A percentile compares a stretch with the other conserved stretches of the same genome.
phyloP scores from a whole-genome alignment of 2,797 vertebrate species.

The Peromyscus eremicus region DNA sequence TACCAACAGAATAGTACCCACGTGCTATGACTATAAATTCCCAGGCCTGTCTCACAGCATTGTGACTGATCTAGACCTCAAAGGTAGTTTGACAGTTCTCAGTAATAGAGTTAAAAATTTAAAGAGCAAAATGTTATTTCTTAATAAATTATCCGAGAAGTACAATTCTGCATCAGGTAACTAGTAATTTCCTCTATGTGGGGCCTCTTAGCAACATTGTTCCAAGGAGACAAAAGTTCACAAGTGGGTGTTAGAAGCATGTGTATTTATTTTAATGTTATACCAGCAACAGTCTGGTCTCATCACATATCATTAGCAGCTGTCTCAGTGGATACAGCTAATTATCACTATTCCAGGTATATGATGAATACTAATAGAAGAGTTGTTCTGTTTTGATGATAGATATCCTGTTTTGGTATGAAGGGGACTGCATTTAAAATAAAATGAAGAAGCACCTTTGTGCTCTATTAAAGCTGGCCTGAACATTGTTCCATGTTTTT shows the following conservation, averaged over 20 bases:
- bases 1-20: neutral
- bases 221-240: constrained; percentile 27
- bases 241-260: neutral
- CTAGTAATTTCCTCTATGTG: constrained; percentile 55
- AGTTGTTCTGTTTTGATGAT: neutral
- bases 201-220: constrained; percentile 50
- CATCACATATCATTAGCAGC: constrained; percentile 67
- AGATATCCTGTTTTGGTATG: constrained; percentile 7
- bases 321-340: constrained; percentile 54
- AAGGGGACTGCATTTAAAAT: neutral
- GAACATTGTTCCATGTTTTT: constrained; percentile 33
- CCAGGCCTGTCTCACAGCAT: neutral
- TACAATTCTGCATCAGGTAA: constrained; percentile 66
- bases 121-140: constrained; percentile 66
- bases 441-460: constrained; percentile 23
- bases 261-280: constrained; percentile 61
- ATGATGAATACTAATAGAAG: constrained; percentile 65
- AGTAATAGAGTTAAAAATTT: constrained; percentile 43
- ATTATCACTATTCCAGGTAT: constrained; percentile 59
- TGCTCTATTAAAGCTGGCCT: neutral
- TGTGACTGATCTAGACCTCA: constrained; percentile 45
- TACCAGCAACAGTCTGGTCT: neutral
- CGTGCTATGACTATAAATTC: constrained; percentile 27
- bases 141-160: constrained; percentile 54
- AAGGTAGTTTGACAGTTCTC: constrained; percentile 9